Percentiles rank a stretch among this genome's conserved stretches.
phyloP scores from a whole-genome alignment of 2,888 invertebrate species.

The Ormyrus thymus region DNA sequence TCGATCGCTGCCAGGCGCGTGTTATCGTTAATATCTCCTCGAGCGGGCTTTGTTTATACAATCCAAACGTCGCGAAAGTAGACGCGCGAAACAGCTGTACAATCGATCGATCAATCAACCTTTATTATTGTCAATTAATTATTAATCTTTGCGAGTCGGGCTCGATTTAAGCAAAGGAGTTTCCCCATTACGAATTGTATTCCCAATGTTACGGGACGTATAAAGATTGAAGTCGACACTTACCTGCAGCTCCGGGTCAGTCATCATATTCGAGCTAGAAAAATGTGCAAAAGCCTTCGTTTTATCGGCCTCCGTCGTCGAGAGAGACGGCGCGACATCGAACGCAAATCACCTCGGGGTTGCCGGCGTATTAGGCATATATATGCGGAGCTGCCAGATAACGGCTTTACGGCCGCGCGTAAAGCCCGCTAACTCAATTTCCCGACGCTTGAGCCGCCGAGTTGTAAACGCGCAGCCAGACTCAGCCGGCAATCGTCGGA shows the following conservation, averaged over 20 bases:
- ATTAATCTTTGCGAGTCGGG: no score
- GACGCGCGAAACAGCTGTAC: no score
- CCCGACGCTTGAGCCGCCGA: conserved; percentile 10
- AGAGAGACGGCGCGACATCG: not conserved
- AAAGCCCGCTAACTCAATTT: conserved; percentile 18
- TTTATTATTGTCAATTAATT: no score
- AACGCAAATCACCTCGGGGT: not conserved
- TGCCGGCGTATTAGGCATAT: not conserved
- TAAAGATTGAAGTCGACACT: no score
- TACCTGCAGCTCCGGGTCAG: no score
- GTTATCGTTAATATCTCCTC: no score
- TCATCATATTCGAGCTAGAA: not conserved
- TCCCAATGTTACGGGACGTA: no score
- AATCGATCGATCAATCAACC: no score
- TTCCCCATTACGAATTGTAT: no score
- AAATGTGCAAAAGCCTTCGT: not conserved
- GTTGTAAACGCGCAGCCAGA: conserved; percentile 14
- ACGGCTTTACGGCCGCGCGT: conserved; percentile 8
- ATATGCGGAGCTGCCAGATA: not conserved
- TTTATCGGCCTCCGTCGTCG: no score
- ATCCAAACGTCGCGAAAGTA: not conserved
- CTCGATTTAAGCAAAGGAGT: no score
- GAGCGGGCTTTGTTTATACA: not conserved
- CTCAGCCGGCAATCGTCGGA: conserved; percentile 6
- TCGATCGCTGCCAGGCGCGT: no score